phyloP scores from a whole-genome alignment of 2,113 vertebrate genomes.

The Grus americana region DNA sequence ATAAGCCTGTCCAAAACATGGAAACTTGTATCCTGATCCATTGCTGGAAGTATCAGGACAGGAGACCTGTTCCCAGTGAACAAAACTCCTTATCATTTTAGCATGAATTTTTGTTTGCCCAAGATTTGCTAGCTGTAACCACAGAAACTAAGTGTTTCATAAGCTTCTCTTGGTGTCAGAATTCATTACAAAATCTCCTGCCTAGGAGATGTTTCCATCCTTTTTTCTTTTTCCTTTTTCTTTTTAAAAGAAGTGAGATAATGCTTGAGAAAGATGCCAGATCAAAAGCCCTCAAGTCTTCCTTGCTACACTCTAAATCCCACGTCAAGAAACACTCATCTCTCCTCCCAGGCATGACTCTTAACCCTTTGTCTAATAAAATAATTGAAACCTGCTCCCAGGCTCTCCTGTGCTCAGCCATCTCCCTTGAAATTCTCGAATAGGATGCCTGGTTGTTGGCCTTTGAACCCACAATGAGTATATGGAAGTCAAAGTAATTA shows the following conservation, averaged over 20 bases:
- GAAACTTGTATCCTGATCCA: slow-evolving; percentile 3
- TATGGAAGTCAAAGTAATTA: slow-evolving; percentile 55
- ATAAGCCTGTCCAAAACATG: slow-evolving; percentile 7
- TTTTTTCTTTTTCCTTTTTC: not conserved
- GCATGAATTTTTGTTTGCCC: not conserved
- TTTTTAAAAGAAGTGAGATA: slow-evolving; percentile 19
- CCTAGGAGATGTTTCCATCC: not conserved
- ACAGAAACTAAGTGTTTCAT: not conserved
- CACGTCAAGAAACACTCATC: slow-evolving; percentile 44
- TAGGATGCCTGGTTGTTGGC: slow-evolving; percentile 9
- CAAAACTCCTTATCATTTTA: not conserved
- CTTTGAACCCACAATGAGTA: slow-evolving; percentile 56
- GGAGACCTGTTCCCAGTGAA: not conserved
- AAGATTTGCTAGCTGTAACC: not conserved
- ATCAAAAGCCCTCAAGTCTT: slow-evolving; percentile 53
- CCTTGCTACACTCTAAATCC: slow-evolving; percentile 38
- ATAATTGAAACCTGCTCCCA: slow-evolving; percentile 61
- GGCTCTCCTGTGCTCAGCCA: not conserved
- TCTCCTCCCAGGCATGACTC: slow-evolving; percentile 32
- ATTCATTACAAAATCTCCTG: slow-evolving; percentile 9
- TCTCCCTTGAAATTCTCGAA: slow-evolving; percentile 54
- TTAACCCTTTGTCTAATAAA: slow-evolving; percentile 53
- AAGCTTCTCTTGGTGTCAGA: slow-evolving; percentile 8
- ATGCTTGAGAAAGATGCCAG: slow-evolving; percentile 26
- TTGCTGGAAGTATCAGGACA: not conserved